Percentiles rank a stretch among this genome's conserved stretches.
Evolutionary conservation across 2,113 vertebrate species (phyloP).

Genomic region (Burhinus oedicnemus): DNA sequence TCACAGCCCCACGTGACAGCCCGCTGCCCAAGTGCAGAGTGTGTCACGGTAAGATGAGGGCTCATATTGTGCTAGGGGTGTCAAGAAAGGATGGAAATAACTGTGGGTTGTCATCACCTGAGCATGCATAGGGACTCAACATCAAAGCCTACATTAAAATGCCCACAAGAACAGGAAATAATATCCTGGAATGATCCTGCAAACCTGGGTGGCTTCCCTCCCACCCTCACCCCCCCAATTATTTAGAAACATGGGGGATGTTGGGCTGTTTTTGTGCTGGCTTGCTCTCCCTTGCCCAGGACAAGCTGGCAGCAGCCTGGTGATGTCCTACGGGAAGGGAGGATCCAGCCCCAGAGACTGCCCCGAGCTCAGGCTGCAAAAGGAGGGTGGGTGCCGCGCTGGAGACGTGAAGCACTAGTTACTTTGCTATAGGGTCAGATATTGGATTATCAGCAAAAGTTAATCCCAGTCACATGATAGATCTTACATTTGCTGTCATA

Average conservation of each 20-base stretch:
- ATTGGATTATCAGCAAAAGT: constrained; percentile 54
- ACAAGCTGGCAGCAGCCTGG: not conserved
- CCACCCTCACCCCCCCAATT: not conserved
- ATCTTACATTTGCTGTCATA: constrained; percentile 63
- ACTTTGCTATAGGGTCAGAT: constrained; percentile 2
- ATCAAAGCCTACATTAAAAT: not conserved
- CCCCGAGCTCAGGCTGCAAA: not conserved
- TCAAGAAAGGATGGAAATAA: not conserved
- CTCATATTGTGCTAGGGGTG: accelerated
- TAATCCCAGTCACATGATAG: constrained; percentile 19
- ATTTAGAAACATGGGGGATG: accelerated
- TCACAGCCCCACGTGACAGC: not conserved
- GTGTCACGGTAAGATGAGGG: accelerated
- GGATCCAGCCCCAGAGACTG: not conserved
- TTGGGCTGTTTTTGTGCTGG: not conserved
- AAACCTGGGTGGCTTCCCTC: not conserved
- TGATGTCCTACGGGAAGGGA: not conserved
- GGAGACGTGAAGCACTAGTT: not conserved
- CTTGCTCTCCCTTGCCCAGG: accelerated
- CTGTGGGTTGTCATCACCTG: not conserved
- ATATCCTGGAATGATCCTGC: not conserved
- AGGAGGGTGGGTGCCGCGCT: not conserved
- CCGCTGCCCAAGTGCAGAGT: not conserved
- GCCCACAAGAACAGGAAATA: not conserved
- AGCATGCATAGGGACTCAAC: accelerated